phyloP scores from a whole-genome alignment of 1,140 invertebrate genomes.

The Coenobita brevimanus region DNA sequence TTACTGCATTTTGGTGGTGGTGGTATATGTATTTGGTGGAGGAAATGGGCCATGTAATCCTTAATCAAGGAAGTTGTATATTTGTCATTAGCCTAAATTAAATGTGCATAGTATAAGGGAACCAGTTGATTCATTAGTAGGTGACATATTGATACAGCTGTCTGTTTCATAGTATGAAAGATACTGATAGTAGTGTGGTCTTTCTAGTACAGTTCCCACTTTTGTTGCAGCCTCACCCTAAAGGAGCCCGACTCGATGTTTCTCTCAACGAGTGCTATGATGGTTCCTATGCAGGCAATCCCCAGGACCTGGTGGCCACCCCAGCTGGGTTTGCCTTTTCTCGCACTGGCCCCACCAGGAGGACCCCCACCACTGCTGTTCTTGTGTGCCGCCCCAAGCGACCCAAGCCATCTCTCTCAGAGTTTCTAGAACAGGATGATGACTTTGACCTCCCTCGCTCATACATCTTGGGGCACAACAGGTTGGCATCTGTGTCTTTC shows the following conservation, averaged over 20 bases:
- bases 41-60: too few relatives aligned
- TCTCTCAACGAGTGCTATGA: conserved; percentile 96
- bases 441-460: conserved; percentile 83
- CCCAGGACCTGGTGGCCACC: conserved; percentile 88
- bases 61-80: too few relatives aligned
- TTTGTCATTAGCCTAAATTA: too few relatives aligned
- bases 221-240: conserved; percentile 81
- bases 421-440: conserved; percentile 80
- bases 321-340: conserved; percentile 80
- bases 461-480: conserved; percentile 91
- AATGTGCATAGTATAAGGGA: too few relatives aligned
- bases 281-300: conserved; percentile 95
- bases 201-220: not conserved
- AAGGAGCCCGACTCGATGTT: conserved; percentile 93
- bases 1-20: too few relatives aligned
- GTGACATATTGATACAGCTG: too few relatives aligned
- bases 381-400: conserved; percentile 89
- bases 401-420: conserved; percentile 82
- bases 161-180: too few relatives aligned
- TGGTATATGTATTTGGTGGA: too few relatives aligned
- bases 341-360: conserved; percentile 86
- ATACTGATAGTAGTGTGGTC: too few relatives aligned
- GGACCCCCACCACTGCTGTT: conserved; percentile 90
- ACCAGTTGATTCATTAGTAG: too few relatives aligned
- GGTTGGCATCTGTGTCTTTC: conserved; percentile 76